Evolutionary conservation across 2,797 vertebrate species (phyloP), one percentile per base, ranked within the genome.

Genomic region (Falco novaeseelandiae): DNA sequence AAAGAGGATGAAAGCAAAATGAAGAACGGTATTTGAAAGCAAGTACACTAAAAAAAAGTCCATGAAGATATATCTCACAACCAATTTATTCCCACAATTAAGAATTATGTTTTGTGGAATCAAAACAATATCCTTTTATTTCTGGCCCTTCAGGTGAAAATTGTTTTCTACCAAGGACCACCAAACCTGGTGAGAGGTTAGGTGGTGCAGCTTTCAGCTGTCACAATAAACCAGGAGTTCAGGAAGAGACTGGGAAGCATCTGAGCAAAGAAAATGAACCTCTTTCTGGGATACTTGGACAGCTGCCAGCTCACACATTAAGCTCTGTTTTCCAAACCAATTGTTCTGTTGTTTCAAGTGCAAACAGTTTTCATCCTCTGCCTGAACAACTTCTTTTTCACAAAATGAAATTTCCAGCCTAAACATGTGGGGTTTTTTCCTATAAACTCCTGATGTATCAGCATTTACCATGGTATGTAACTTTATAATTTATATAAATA

Each of bases 271-370:
- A 91, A 95, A 96, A 95, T 90, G 36, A 96, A 91, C 81, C 87
- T 96, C 87, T 94, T 97, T 94, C 96, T 95, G 88, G 74, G 86
- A 83, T 90, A 38, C 29, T 85, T 97, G 96, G 93, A 65, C 58
- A 80, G 61, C 90, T 96, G 94, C 96, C 97, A 97, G 27, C 79
- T 97, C 95, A 87, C 96, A 96, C 95, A 96, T 97, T 96, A 97
- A 87, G 93, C 46, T 95, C 74, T 89, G 46, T 95, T 97, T 96
- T 97, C 95, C 91, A 96, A 96, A 95, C 72, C 89, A 91, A 52
- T 97, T 97, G 88, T 95, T 96, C 71, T 74, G 81, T 90, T 94
- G 69, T 95, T 96, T 78, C 65, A 58, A 91, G 92, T 96, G 95
- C 90, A 93, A 97, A 96, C 87, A 96, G 81, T 92, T 67, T 95